Evolutionary conservation across 2,888 invertebrate genomes (phyloP).

Genomic region (Octonoba sinensis): DNA sequence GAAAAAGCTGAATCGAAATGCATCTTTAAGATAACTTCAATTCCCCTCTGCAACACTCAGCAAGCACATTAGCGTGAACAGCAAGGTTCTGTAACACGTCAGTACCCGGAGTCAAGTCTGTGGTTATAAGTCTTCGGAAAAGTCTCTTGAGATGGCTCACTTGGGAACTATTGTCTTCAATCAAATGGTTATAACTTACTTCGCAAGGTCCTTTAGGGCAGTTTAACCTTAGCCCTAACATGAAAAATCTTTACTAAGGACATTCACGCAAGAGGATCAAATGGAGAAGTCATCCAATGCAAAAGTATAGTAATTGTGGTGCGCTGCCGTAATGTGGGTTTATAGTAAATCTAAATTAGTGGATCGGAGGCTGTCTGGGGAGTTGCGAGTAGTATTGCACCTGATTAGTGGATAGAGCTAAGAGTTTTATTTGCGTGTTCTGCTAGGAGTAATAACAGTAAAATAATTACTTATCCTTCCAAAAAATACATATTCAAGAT

Average conservation of each 20-base stretch:
- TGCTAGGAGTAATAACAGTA: background rate
- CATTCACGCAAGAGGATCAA: constrained; percentile 11
- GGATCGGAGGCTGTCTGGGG: constrained; percentile 4
- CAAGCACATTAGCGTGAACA: constrained; percentile 23
- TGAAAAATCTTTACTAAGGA: constrained; percentile 32
- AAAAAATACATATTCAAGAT: no score
- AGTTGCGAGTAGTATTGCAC: background rate
- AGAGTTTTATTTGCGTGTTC: no score
- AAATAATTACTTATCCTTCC: background rate
- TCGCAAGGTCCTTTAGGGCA: constrained; percentile 13
- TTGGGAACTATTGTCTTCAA: constrained; percentile 44
- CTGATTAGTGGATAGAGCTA: background rate
- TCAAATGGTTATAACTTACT: constrained; percentile 47
- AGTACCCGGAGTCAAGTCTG: constrained; percentile 12
- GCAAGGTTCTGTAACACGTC: constrained; percentile 26
- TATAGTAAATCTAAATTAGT: constrained; percentile 42
- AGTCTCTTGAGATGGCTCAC: constrained; percentile 23
- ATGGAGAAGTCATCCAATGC: constrained; percentile 11
- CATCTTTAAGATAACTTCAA: constrained; percentile 23
- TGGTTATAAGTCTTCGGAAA: constrained; percentile 24
- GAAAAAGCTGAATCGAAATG: no score
- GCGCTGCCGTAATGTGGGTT: constrained; percentile 10
- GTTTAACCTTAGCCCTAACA: constrained; percentile 35
- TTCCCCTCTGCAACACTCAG: constrained; percentile 5
- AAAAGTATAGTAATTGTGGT: constrained; percentile 17